Conservation (phyloP, 2,113 vertebrate genomes). For the Patagioenas fasciata region DNA sequence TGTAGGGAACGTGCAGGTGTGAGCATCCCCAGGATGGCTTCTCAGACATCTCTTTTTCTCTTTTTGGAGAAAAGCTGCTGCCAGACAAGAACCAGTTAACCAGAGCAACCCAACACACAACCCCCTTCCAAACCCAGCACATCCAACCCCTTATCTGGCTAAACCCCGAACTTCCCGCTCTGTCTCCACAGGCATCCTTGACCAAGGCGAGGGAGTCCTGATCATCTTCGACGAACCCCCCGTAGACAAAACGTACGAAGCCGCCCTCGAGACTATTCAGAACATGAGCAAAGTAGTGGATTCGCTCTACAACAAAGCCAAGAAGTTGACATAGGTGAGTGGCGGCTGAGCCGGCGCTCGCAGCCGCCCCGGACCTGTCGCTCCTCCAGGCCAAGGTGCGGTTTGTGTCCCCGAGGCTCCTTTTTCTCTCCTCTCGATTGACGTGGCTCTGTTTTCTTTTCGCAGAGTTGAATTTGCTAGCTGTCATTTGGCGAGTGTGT, state of each 20-base stretch:
- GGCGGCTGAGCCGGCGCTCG: background rate
- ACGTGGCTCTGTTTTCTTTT: constrained; percentile 75
- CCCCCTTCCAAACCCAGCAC: background rate
- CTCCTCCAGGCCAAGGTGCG: background rate
- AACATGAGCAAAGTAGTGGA: constrained; percentile 99
- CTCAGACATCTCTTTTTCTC: background rate
- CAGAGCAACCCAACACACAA: accelerated
- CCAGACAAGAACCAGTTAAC: background rate
- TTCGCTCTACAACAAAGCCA: constrained; percentile 99
- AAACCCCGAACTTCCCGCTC: background rate
- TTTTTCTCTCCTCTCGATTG: constrained; percentile 27
- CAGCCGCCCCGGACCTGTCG: background rate
- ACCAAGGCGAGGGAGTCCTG: constrained; percentile 97
- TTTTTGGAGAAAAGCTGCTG: background rate
- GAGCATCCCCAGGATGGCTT: background rate
- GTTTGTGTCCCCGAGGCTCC: background rate
- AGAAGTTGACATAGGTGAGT: constrained; percentile 99
- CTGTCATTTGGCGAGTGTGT: constrained; percentile 88
- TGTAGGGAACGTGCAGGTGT: background rate
- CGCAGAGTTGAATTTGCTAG: constrained; percentile 83
- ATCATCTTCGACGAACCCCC: constrained; percentile 98
- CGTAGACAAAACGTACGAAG: constrained; percentile 98
- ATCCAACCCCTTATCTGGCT: accelerated
- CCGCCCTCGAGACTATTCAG: constrained; percentile 98
- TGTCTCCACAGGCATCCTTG: constrained; percentile 88